Percentiles rank a stretch among this genome's conserved stretches.
Conservation (phyloP, 1,140 invertebrate genomes). For the Brachionus sp. region DNA sequence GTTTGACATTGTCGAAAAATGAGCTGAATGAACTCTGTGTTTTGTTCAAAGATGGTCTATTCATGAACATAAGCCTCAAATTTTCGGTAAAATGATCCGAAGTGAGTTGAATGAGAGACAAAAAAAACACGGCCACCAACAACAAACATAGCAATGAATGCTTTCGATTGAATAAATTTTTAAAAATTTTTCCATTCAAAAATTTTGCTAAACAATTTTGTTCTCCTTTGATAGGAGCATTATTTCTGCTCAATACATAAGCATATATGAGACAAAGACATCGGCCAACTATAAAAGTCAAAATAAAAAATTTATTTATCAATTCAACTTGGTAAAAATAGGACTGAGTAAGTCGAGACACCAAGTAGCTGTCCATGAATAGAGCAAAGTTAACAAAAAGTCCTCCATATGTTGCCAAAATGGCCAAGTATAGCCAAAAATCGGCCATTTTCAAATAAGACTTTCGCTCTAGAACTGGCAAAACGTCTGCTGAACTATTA, state of each 20-base stretch:
- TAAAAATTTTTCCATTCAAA: slow-evolving; percentile 2
- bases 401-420: not conserved
- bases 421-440: not conserved
- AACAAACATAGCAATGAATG: not conserved
- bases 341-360: not conserved
- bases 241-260: not conserved
- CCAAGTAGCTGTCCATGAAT: slow-evolving; percentile 22
- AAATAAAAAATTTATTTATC: slow-evolving; percentile 29
- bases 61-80: not conserved
- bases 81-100: slow-evolving; percentile 33
- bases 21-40: not conserved
- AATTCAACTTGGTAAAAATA: slow-evolving; percentile 14
- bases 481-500: too few relatives aligned
- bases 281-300: not conserved
- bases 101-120: slow-evolving; percentile 3
- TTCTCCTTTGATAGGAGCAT: not conserved
- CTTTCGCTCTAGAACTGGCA: not conserved
- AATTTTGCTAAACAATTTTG: not conserved
- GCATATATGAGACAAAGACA: not conserved
- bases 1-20: not conserved
- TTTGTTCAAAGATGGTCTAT: not conserved
- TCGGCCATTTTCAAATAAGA: not conserved
- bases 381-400: slow-evolving; percentile 13
- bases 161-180: not conserved
- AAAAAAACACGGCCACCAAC: not conserved